Conservation (phyloP, 2,113 vertebrate species). For the Sander vitreus region DNA sequence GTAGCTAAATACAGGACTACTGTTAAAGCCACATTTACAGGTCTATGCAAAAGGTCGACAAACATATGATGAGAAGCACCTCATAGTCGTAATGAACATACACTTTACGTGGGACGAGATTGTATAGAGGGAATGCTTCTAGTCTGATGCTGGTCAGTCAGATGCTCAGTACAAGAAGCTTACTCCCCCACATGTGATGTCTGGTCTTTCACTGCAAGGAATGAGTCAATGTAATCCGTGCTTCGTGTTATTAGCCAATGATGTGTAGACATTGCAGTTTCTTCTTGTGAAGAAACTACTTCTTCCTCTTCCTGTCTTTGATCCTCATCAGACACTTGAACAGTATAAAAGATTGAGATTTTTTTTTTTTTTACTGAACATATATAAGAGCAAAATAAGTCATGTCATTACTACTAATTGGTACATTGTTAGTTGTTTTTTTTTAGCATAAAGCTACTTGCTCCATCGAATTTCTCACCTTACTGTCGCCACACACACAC, state of each 20-base stretch:
- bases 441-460: no score
- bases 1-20: neutral
- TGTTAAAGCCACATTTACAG: neutral
- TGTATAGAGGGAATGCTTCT: neutral
- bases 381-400: neutral
- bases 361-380: neutral
- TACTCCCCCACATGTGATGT: slow-evolving; percentile 13
- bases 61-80: neutral
- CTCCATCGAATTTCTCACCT: no score
- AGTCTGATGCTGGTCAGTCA: neutral
- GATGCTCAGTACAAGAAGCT: neutral
- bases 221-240: neutral
- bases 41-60: neutral
- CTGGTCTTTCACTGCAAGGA: slow-evolving; percentile 7
- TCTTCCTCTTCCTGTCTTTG: slow-evolving; percentile 43
- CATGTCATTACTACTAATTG: neutral
- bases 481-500: no score
- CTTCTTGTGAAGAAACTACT: neutral
- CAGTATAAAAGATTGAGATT: slow-evolving; percentile 13
- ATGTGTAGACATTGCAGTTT: neutral
- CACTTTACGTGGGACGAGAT: neutral
- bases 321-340: slow-evolving; percentile 55
- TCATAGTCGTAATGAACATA: neutral
- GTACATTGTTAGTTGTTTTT: neutral
- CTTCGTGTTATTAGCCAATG: neutral